Base-by-base conservation (phyloP, 1,140 invertebrate species). In the Patella vulgata region DNA sequence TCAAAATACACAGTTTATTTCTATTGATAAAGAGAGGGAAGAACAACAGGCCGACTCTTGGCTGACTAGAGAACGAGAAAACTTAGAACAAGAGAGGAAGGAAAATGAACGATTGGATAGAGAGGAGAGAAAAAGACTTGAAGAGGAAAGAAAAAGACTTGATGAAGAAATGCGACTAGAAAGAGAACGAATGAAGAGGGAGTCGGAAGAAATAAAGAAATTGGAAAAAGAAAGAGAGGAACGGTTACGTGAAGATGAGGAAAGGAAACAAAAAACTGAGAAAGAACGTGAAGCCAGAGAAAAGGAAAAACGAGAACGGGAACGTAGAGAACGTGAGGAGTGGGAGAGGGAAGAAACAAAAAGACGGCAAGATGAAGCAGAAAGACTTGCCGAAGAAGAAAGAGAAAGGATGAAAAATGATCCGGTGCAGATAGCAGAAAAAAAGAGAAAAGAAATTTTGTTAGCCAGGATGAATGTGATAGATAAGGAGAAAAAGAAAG, bases 371-470 rank as follows among this genome's bases (percentile, higher is more conserved):
- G 59, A 27, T 31, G 60, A 30, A 56, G 60, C 44, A 60, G 71
- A 66, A 61, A 67, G 43, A 43, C 48, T 39, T 30, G 27, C 53
- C 33, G 51, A 51, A 25, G 64, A 72, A 44, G 68, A 77, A 46
- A 59, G 46, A 46, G 68, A 74, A 39, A 63, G 66, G 31, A 44
- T 71, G 28, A 71, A 71, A 39, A 76, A 64, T 39, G 76, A 78
- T 54, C 53, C 66, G 31, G 33, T 61, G 30, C 21, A 67, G 5
- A 53, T 46, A 17, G 74, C 73, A 46, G 78, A 78, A 48, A 59
- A 75, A 50, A 67, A 64, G 52, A 78, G 71, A 57, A 80, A 80
- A 42, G 75, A 78, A 56, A 53, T 68, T 28, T 60, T 80, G 5
- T 54, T 80, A 11, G 63, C 59, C 21, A 71, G 68, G 40, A 39